phyloP scores from a whole-genome alignment of 2,888 invertebrate genomes.

The Scelioninae gen. 1 region DNA sequence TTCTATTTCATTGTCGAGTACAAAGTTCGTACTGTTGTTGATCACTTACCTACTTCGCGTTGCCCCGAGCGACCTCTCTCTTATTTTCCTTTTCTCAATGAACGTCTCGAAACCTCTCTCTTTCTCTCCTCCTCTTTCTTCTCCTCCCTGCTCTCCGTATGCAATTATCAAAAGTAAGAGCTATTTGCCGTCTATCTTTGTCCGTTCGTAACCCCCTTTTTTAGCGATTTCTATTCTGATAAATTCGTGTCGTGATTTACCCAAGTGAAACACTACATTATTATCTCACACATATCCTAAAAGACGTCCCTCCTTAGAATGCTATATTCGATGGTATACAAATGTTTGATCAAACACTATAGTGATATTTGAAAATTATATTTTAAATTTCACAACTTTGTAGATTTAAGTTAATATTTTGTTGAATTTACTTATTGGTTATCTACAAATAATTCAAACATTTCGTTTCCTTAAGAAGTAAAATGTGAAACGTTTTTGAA shows the following conservation, averaged over 20 bases:
- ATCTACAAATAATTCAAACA: neutral
- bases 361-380: neutral
- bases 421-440: no score
- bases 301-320: slow-evolving; percentile 10
- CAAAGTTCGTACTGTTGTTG: slow-evolving; percentile 68
- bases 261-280: slow-evolving; percentile 61
- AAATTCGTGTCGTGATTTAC: slow-evolving; percentile 63
- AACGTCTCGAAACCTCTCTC: slow-evolving; percentile 58
- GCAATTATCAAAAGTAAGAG: slow-evolving; percentile 69
- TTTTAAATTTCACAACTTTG: no score
- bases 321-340: slow-evolving; percentile 14
- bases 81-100: slow-evolving; percentile 64
- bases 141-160: slow-evolving; percentile 24
- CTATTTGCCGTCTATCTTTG: slow-evolving; percentile 69
- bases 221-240: slow-evolving; percentile 62
- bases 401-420: neutral
- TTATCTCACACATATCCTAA: slow-evolving; percentile 54
- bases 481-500: no score
- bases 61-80: slow-evolving; percentile 63
- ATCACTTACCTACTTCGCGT: slow-evolving; percentile 63
- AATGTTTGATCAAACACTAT: slow-evolving; percentile 15
- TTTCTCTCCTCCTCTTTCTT: slow-evolving; percentile 43
- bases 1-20: slow-evolving; percentile 76
- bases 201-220: slow-evolving; percentile 60
- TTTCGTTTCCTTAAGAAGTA: no score